These are phyloP conservation scores for Platorchestia sp. DNA, from an alignment of 1,140 invertebrate genomes.

Conservation along the genomic window DNA sequence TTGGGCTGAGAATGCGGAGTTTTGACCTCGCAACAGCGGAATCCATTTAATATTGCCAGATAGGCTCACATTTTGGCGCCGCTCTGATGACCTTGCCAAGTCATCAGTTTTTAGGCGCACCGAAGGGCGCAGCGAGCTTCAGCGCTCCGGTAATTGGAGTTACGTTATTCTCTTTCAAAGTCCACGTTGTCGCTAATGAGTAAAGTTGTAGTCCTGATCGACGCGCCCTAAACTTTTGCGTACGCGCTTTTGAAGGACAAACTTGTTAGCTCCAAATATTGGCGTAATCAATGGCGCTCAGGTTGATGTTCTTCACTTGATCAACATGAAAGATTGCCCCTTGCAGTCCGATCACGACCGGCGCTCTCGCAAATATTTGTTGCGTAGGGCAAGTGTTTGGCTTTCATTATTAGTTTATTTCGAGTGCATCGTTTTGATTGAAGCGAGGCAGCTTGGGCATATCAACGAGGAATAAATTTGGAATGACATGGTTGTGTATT, in stretches of 20 bases:
- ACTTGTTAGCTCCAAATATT: conserved; percentile 12
- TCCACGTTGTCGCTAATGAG: conserved; percentile 35
- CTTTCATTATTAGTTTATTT: neutral
- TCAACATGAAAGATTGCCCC: neutral
- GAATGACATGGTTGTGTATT: neutral
- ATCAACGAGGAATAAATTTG: neutral
- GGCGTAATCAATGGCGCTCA: neutral
- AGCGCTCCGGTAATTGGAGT: neutral
- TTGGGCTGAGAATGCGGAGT: neutral
- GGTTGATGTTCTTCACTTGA: neutral
- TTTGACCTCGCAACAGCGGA: neutral
- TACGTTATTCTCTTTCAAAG: conserved; percentile 8
- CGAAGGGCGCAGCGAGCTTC: neutral
- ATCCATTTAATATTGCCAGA: neutral
- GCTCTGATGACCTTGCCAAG: neutral
- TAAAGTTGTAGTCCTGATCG: conserved; percentile 35
- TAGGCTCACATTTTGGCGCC: neutral
- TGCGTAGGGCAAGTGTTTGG: neutral
- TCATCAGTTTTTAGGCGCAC: neutral
- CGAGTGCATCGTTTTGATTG: neutral
- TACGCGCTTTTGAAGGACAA: neutral
- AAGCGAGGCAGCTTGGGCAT: neutral
- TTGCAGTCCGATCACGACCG: neutral
- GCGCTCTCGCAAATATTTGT: neutral
- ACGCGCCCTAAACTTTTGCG: neutral